Percentiles rank a stretch among this genome's conserved stretches.
Evolutionary conservation across 2,888 invertebrate species (phyloP).

Genomic region (Drosophila limbata): DNA sequence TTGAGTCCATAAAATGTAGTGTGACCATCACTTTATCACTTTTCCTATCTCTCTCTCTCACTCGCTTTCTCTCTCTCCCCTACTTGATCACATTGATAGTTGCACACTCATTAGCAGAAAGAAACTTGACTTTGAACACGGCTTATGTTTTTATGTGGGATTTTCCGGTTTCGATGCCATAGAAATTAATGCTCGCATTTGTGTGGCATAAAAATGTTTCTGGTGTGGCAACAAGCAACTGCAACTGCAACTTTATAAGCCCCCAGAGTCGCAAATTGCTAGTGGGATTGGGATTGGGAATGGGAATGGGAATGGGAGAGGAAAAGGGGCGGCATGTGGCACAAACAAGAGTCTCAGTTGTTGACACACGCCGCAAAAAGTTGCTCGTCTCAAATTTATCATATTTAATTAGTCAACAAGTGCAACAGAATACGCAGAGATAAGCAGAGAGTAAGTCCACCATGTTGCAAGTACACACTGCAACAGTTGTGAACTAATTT

Average conservation of each 20-base stretch:
- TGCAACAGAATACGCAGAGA: slow-evolving; percentile 54
- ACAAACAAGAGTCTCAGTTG: slow-evolving; percentile 41
- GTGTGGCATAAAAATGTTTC: slow-evolving; percentile 7
- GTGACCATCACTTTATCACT: neutral
- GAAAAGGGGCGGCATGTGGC: neutral
- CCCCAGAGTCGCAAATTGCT: slow-evolving; percentile 4
- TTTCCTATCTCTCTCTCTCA: no score
- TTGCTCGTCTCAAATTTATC: slow-evolving; percentile 77
- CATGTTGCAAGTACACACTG: neutral
- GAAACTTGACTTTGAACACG: slow-evolving; percentile 3
- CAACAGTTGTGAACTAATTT: slow-evolving; percentile 71
- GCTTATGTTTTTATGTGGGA: slow-evolving; percentile 7
- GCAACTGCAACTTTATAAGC: slow-evolving; percentile 47
- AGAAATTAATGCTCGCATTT: slow-evolving; percentile 15
- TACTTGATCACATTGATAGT: neutral
- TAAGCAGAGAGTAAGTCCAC: neutral
- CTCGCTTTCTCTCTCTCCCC: neutral
- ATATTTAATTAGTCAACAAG: slow-evolving; percentile 73
- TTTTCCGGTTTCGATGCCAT: slow-evolving; percentile 16
- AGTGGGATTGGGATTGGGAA: neutral
- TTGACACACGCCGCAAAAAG: slow-evolving; percentile 72
- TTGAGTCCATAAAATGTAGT: no score
- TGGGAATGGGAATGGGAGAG: neutral
- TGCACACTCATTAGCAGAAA: slow-evolving; percentile 7
- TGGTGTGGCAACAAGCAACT: slow-evolving; percentile 17